Percentiles rank a stretch among this genome's conserved stretches.
phyloP scores from a whole-genome alignment of 1,140 invertebrate species.

The Papilio helenus region DNA sequence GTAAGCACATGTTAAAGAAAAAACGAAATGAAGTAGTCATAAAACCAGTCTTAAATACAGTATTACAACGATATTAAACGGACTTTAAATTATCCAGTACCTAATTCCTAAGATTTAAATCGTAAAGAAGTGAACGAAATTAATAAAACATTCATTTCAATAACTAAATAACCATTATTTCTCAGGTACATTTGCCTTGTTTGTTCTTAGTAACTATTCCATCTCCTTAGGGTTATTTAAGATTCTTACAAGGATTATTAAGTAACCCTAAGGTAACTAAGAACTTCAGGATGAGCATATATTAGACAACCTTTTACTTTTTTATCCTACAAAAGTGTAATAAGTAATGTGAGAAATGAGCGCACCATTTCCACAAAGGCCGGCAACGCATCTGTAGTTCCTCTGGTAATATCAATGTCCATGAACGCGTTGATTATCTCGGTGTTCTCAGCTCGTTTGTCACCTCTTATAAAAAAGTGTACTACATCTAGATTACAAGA shows the following conservation, averaged over 20 bases:
- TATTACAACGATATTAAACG: background rate
- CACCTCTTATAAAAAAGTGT: background rate
- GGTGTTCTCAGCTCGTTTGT: background rate
- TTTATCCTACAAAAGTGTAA: too few species aligned
- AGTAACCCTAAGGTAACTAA: too few species aligned
- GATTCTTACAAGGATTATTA: background rate
- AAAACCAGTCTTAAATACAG: conserved; percentile 3
- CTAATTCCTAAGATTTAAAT: background rate
- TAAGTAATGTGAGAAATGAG: too few species aligned
- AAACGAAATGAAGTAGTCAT: background rate
- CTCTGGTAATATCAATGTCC: too few species aligned
- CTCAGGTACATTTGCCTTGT: background rate
- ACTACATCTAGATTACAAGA: background rate
- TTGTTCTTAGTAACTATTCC: background rate
- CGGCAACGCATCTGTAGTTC: too few species aligned
- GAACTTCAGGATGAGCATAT: background rate
- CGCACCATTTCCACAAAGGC: too few species aligned
- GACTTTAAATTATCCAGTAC: background rate
- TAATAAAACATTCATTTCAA: background rate
- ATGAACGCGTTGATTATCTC: too few species aligned
- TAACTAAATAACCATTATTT: background rate
- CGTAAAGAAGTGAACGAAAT: background rate
- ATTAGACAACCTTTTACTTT: background rate
- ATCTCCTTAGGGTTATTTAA: background rate
- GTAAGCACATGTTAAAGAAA: background rate